A percentile compares a stretch with the other conserved stretches of the same genome.
phyloP scores from a whole-genome alignment of 2,113 vertebrate species.

The Festucalex cinctus region DNA sequence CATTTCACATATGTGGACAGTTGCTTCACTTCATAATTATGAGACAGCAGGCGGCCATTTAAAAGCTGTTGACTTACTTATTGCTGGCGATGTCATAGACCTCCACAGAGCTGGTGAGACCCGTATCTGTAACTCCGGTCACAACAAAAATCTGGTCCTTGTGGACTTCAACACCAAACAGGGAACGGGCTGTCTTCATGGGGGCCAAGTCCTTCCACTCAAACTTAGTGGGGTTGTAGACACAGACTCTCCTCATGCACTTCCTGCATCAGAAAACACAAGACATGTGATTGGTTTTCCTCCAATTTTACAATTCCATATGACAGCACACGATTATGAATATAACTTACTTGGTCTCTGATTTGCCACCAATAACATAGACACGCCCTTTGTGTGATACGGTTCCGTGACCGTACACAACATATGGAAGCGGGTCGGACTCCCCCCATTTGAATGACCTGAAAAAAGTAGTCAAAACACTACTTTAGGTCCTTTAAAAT shows the following conservation, averaged over 20 bases:
- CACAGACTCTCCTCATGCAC: constrained; percentile 81
- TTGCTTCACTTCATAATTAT: constrained; percentile 11
- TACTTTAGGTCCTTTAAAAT: neutral
- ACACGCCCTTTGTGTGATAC: constrained; percentile 84
- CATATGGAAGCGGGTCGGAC: constrained; percentile 86
- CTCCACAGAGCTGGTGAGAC: constrained; percentile 84
- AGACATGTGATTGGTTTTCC: too few species aligned
- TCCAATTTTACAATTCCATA: neutral
- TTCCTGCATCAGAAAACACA: constrained; percentile 72
- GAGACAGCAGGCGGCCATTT: constrained; percentile 13
- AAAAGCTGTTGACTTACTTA: constrained; percentile 69
- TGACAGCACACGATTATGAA: neutral
- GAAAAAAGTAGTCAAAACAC: neutral
- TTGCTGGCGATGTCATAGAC: constrained; percentile 84
- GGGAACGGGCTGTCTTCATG: constrained; percentile 84
- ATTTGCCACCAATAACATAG: constrained; percentile 91
- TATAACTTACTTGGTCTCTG: constrained; percentile 80
- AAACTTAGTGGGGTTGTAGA: constrained; percentile 90
- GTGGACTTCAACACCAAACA: constrained; percentile 83
- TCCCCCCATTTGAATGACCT: constrained; percentile 99
- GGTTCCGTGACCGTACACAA: constrained; percentile 84
- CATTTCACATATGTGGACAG: constrained; percentile 30
- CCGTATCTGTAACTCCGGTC: constrained; percentile 85
- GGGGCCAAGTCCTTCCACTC: constrained; percentile 93
- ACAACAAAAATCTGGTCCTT: constrained; percentile 84